phyloP scores from a whole-genome alignment of 2,888 invertebrate species.

The Cerceris rybyensis region DNA sequence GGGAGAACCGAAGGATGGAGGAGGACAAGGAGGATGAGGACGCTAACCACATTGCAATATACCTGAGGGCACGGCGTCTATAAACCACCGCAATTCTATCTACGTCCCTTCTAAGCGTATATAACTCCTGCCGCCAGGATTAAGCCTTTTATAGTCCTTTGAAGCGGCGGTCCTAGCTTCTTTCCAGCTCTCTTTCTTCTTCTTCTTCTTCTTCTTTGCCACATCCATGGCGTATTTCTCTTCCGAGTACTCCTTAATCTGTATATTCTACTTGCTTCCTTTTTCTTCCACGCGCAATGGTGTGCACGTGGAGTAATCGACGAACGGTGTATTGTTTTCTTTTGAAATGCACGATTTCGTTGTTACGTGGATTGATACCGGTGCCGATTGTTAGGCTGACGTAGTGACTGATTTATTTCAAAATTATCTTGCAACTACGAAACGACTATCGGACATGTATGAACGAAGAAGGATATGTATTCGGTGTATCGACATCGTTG shows the following conservation, averaged over 20 bases:
- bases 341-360: background rate
- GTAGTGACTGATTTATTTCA: background rate
- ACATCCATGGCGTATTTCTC: constrained; percentile 4
- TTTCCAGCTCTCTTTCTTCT: constrained; percentile 29
- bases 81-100: constrained; percentile 77
- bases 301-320: background rate
- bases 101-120: constrained; percentile 65
- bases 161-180: constrained; percentile 53
- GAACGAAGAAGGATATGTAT: too few relatives aligned
- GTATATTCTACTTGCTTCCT: background rate
- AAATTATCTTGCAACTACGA: too few relatives aligned
- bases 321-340: background rate
- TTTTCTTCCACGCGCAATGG: background rate
- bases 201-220: constrained; percentile 20
- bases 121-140: constrained; percentile 71
- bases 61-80: constrained; percentile 71
- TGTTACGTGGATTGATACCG: background rate
- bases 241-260: background rate
- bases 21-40: constrained; percentile 61
- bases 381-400: background rate
- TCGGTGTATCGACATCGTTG: too few relatives aligned
- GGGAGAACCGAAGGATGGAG: constrained; percentile 41
- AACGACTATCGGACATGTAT: too few relatives aligned
- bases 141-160: constrained; percentile 73
- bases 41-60: constrained; percentile 73